Percentiles rank a stretch among this genome's conserved stretches.
Evolutionary conservation across 2,797 vertebrate species (phyloP).

Genomic region (Oreonectes daqikongensis): DNA sequence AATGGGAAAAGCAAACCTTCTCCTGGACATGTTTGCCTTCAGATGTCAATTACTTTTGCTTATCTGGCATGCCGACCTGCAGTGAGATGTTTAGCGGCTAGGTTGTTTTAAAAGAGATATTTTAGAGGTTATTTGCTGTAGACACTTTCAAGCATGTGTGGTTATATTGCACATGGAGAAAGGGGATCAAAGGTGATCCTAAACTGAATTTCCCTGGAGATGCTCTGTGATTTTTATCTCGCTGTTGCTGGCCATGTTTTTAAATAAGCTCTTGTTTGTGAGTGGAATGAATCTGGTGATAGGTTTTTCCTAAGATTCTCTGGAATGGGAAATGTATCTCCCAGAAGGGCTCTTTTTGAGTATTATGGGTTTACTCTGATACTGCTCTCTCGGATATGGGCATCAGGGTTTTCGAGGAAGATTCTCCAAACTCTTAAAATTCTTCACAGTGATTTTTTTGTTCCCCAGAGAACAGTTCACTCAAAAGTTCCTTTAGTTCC

Average conservation of each 20-base stretch:
- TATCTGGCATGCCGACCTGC: neutral
- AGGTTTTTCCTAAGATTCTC: constrained; percentile 19
- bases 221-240: neutral
- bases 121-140: constrained; percentile 30
- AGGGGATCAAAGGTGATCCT: constrained; percentile 38
- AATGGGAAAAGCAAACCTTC: neutral
- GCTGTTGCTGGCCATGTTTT: constrained; percentile 7
- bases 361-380: constrained; percentile 21
- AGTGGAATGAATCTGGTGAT: constrained; percentile 11
- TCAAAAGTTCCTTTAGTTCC: too few species aligned
- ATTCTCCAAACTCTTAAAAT: neutral
- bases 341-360: constrained; percentile 29
- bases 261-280: constrained; percentile 45
- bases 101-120: constrained; percentile 19
- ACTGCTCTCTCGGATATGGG: neutral
- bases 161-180: neutral
- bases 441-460: too few species aligned
- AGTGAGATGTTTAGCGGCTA: constrained; percentile 18
- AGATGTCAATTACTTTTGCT: neutral
- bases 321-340: constrained; percentile 25
- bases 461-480: too few species aligned
- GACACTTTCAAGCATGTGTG: constrained; percentile 7
- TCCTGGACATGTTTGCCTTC: constrained; percentile 20
- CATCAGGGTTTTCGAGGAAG: neutral
- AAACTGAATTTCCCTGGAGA: constrained; percentile 35